Evolutionary conservation across 2,888 invertebrate species (phyloP).

Genomic region (Torymus auratus): DNA sequence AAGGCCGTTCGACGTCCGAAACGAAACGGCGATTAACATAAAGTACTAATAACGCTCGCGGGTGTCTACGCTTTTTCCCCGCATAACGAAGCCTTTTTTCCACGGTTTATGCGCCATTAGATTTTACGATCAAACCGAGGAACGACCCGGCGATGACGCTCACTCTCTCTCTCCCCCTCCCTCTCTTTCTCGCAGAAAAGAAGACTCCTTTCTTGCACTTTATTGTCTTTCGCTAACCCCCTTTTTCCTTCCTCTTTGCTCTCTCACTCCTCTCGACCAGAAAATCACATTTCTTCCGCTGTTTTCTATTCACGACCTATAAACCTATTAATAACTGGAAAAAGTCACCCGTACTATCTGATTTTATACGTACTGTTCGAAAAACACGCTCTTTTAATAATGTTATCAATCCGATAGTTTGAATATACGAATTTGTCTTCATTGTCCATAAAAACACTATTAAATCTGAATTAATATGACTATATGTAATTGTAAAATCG

Average conservation of each 20-base stretch:
- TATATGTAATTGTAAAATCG: too few species aligned
- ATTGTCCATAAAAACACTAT: too few species aligned
- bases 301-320: slow-evolving; percentile 42
- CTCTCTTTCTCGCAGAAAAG: not conserved
- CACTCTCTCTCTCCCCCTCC: not conserved
- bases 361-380: too few species aligned
- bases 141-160: slow-evolving; percentile 60
- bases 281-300: slow-evolving; percentile 43
- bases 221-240: slow-evolving; percentile 50
- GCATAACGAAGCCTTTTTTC: slow-evolving; percentile 71
- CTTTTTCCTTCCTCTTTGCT: not conserved
- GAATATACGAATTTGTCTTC: too few species aligned
- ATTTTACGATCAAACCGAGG: slow-evolving; percentile 75
- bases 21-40: slow-evolving; percentile 74
- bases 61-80: slow-evolving; percentile 67
- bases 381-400: too few species aligned
- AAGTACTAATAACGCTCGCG: slow-evolving; percentile 74
- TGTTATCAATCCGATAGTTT: too few species aligned
- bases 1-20: slow-evolving; percentile 71
- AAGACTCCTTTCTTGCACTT: slow-evolving; percentile 49
- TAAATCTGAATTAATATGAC: too few species aligned
- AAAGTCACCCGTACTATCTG: not conserved
- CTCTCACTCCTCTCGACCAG: slow-evolving; percentile 1
- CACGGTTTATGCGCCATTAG: slow-evolving; percentile 75
- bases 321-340: slow-evolving; percentile 32